Evolutionary conservation across 1,140 invertebrate species (phyloP), one percentile per base, ranked within the genome.

Genomic region (Cydia strobilella): DNA sequence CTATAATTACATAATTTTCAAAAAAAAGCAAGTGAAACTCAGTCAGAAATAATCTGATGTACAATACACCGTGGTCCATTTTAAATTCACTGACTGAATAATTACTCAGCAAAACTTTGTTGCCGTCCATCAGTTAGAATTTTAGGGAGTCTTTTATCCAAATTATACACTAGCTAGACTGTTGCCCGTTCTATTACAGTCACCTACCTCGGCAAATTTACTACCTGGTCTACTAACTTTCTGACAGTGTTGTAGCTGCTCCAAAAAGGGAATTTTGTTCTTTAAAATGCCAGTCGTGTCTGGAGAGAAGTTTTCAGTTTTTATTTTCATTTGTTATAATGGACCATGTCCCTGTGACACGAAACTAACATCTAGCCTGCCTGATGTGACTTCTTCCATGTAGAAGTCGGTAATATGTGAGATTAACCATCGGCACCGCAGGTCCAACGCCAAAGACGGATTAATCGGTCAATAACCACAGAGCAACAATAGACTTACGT

Each of bases 121-220:
- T 31, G 25, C 63, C 12, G 63, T 35, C 63, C 63, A 35, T 66
- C 63, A 35, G 63, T 20, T 66, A 12, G 25, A 31, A 66, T 31
- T 59, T 72, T 15, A 72, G 71, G 31, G 25, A 45, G 31, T 45
- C 35, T 72, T 72, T 72, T 23, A 45, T 35, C 31, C 35, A 23
- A 72, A 51, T 23, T 72, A 72, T 45, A 72, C 23, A 66, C 31
- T 72, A 72, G 31, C 31, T 72, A 72, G 31, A 35, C 39, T 69
- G 39, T 35, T 69, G 18, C 39, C 39, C 35, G 39, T 45, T 23
- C 35, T 72, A 23, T 72, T 45, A 72, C 71, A 23, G 23, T 51
- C 3, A 51, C n/a, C n/a, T 51, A 18, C 48, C n/a, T 51, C 48
- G 12, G 5, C n/a, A 5, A 72, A 23, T 72, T 25, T 23, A 48